Base-by-base conservation (phyloP, 2,888 invertebrate species). In the Hyposoter didymator region DNA sequence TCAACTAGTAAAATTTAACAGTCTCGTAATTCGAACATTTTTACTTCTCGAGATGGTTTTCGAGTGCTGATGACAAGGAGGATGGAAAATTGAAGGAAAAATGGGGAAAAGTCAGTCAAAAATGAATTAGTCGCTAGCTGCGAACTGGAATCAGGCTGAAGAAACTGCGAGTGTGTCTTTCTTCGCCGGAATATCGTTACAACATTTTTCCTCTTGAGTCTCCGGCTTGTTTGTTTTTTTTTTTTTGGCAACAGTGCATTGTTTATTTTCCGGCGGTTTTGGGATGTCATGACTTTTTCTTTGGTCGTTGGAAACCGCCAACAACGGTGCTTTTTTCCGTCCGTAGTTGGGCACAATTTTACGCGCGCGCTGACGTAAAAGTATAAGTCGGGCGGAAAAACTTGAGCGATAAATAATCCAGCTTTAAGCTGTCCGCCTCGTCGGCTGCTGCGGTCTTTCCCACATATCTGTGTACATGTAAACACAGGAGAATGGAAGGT, bases 321-420 rank as follows among this genome's bases (percentile, higher is more conserved):
- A 82, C 79, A 83, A 39, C 84, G 82, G 80, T 84, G 83, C 85
- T 55, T 64, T 55, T 55, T 70, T 70, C 45, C 49, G 43, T 45
- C 45, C 43, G 22, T 72, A n/a, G 49, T 64, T 64, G 47, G 64
- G 47, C 75, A 32, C 43, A 64, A 72, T 75, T 49, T 64, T 82
- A 45, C 80, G 67, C 83, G 87, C 64, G 84, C 80, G 87, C 88
- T 67, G 85, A 88, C 88, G 84, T 87, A 88, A 59, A 59, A 88
- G 84, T 87, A 89, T 45, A 69, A 88, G 90, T 89, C 88, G 88
- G 72, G 66, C 59, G 80, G 74, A 86, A 88, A 90, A 91, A 90
- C 88, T 90, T 90, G 89, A 59, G 73, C 89, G 76, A 90, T 91
- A 90, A 91, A 90, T 90, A 90, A 90, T 90, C 88, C 88, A 43